A percentile compares a stretch with the other conserved stretches of the same genome.
Evolutionary conservation across 2,888 invertebrate genomes (phyloP).

Genomic region (Xiphydria camelus): DNA sequence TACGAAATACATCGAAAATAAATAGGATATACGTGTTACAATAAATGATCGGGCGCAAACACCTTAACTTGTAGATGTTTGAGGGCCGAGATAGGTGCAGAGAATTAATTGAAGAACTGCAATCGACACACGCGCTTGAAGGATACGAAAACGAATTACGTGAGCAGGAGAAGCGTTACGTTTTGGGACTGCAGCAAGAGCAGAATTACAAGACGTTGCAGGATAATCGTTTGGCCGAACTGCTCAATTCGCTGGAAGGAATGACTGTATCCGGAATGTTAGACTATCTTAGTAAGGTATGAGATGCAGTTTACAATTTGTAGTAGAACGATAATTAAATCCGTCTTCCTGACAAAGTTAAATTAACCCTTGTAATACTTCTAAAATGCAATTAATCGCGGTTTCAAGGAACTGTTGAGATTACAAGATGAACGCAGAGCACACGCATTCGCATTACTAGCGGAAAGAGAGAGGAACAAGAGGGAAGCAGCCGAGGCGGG

Average conservation of each 20-base stretch:
- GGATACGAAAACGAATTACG: slow-evolving; percentile 57
- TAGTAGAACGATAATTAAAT: too few species aligned
- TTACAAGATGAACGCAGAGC: slow-evolving; percentile 77
- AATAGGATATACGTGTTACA: slow-evolving; percentile 1
- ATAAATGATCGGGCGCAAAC: too few species aligned
- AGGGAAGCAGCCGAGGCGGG: slow-evolving; percentile 83
- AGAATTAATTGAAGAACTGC: slow-evolving; percentile 73
- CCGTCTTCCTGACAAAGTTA: neutral
- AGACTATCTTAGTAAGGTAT: slow-evolving; percentile 67
- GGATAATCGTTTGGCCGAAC: slow-evolving; percentile 64
- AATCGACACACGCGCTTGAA: slow-evolving; percentile 68
- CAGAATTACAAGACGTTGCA: slow-evolving; percentile 39
- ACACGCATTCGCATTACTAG: slow-evolving; percentile 77
- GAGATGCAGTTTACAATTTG: slow-evolving; percentile 13
- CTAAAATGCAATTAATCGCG: slow-evolving; percentile 1
- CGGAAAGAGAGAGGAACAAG: slow-evolving; percentile 74
- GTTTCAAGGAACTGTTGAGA: slow-evolving; percentile 70
- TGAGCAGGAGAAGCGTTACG: slow-evolving; percentile 40
- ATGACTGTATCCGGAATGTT: slow-evolving; percentile 72
- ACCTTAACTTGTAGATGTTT: slow-evolving; percentile 66
- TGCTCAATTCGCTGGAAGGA: slow-evolving; percentile 73
- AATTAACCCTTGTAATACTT: neutral
- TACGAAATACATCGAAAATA: neutral
- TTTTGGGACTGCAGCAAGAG: slow-evolving; percentile 23
- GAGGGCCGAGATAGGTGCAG: slow-evolving; percentile 71